Evolutionary conservation across 2,797 vertebrate genomes (phyloP).

Genomic region (Xerus rutilus): DNA sequence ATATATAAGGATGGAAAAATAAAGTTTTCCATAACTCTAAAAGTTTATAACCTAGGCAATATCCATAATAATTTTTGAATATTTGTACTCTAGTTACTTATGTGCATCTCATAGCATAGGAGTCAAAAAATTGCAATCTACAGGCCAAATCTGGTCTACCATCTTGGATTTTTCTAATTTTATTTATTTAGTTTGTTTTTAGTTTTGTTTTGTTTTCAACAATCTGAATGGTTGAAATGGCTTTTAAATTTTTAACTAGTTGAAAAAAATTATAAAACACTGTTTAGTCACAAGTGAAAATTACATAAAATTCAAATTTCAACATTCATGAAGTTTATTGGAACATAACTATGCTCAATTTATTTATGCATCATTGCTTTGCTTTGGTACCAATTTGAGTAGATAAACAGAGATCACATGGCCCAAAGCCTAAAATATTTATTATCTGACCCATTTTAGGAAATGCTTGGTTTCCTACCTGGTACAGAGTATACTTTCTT

Average conservation of each 20-base stretch:
- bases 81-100: neutral
- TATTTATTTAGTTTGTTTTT: neutral
- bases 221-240: neutral
- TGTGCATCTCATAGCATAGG: neutral
- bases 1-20: neutral
- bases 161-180: neutral
- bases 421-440: slow-evolving; percentile 8
- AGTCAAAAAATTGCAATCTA: neutral
- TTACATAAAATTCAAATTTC: slow-evolving; percentile 35
- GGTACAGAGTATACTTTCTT: neutral
- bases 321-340: neutral
- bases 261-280: slow-evolving; percentile 4
- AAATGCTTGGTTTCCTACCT: neutral
- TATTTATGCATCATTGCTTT: neutral
- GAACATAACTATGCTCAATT: neutral
- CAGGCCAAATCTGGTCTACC: neutral
- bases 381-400: neutral
- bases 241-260: slow-evolving; percentile 24
- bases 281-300: slow-evolving; percentile 24
- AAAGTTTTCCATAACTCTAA: slow-evolving; percentile 19
- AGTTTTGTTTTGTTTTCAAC: neutral
- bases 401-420: neutral
- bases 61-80: neutral
- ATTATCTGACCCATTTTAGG: neutral
- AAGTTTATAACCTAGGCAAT: neutral